Base-by-base conservation (phyloP, 1,140 invertebrate genomes). In the Nasonia vitripennis region DNA sequence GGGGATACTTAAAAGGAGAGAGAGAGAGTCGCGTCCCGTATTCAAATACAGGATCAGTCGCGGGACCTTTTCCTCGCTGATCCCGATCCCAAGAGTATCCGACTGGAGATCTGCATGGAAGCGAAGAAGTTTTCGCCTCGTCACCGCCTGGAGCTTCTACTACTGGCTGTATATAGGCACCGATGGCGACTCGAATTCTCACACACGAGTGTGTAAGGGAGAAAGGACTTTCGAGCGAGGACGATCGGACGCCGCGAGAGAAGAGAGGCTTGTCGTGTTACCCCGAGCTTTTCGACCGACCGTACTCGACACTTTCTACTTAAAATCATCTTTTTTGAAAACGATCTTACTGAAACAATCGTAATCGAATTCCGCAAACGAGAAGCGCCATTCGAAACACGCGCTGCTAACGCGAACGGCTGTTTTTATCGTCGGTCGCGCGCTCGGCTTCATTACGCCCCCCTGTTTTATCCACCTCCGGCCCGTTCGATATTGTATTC, bases 1-100 rank as follows among this genome's bases (percentile, higher is more conserved):
- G 27, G 4, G 55, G 85, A 87, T 87, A 86, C 78, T 78, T 78
- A 88, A 86, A 88, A 88, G 84, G 85, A 89, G 27, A 27, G 85
- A 89, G 88, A 11, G 11, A 11, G n/a, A 14, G 17, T 27, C 17
- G n/a, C 55, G 27, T 92, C 90, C 90, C 92, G 92, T 93, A 93
- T 93, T 93, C 93, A 93, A 93, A 93, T 93, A 93, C 91, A 93
- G 91, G 92, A 93, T 93, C 91, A 93, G 92, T 89, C 90, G 90
- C 89, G 90, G 55, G 90, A 90, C 90, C 90, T 91, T 90, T 91
- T 88, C 88, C 87, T 87, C 90, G 87, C 91, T 92, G 91, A 93
- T 93, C 91, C 90, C 88, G 90, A 89, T 91, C 89, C 90, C 88
- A 88, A 88, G 87, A 90, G 89, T 89, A 91, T 89, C 90, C 84